phyloP scores from a whole-genome alignment of 2,113 vertebrate genomes.

The Gobius niger region DNA sequence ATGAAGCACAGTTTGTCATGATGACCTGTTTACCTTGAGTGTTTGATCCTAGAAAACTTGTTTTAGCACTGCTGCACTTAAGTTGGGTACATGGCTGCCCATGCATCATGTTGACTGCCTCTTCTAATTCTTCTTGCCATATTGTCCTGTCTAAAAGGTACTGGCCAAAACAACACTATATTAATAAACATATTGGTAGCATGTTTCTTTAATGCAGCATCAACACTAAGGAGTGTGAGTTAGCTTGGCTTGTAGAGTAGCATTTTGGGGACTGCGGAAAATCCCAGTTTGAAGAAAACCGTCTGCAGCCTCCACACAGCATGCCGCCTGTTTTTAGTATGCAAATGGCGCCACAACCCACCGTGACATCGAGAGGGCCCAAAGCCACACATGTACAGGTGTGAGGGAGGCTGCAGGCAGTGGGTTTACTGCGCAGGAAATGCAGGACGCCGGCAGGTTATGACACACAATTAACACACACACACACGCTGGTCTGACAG shows the following conservation, averaged over 20 bases:
- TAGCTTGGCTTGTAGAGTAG: too few relatives aligned
- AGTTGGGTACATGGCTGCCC: too few relatives aligned
- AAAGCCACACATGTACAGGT: conserved; percentile 30
- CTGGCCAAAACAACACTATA: too few relatives aligned
- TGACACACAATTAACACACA: conserved; percentile 45
- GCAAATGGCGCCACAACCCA: conserved; percentile 33
- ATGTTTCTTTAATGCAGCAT: background rate
- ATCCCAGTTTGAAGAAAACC: background rate
- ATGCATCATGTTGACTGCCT: too few relatives aligned
- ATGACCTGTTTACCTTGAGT: too few relatives aligned
- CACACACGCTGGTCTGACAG: background rate
- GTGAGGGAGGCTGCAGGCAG: conserved; percentile 35
- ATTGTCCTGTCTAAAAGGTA: too few relatives aligned
- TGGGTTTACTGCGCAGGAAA: conserved; percentile 53
- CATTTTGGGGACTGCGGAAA: background rate
- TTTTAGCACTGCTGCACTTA: too few relatives aligned
- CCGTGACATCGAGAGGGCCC: conserved; percentile 11
- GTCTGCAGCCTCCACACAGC: conserved; percentile 23
- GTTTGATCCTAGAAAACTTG: too few relatives aligned
- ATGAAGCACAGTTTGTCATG: too few relatives aligned
- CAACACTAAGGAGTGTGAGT: background rate
- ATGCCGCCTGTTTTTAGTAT: conserved; percentile 23
- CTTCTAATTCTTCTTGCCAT: too few relatives aligned
- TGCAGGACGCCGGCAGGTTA: conserved; percentile 38
- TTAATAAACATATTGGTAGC: too few relatives aligned